Evolutionary conservation across 2,113 vertebrate genomes (phyloP).

Genomic region (Orthochromis indermauri): DNA sequence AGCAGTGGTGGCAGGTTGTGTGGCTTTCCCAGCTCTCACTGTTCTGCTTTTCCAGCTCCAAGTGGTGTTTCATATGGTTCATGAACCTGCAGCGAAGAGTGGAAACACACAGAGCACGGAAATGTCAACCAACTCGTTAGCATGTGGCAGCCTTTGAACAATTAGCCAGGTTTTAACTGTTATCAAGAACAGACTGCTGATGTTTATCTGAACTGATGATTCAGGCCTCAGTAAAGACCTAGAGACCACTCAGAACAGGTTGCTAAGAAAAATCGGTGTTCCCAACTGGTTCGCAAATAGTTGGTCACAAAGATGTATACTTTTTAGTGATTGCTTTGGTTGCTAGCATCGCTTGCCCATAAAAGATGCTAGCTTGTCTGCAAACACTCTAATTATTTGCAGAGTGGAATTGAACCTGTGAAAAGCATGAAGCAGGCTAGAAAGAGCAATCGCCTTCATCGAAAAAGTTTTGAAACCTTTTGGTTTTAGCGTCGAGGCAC

Average conservation of each 20-base stretch:
- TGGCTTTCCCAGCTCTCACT: slow-evolving; percentile 98
- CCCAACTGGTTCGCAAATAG: neutral
- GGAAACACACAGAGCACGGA: neutral
- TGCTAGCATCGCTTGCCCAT: neutral
- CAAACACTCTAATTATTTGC: neutral
- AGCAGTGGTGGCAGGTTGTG: slow-evolving; percentile 97
- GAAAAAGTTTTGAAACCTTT: neutral
- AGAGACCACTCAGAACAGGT: neutral
- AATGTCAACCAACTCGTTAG: neutral
- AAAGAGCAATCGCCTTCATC: neutral
- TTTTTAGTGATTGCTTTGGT: neutral
- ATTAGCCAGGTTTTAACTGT: neutral
- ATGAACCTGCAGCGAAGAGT: slow-evolving; percentile 79
- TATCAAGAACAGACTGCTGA: neutral
- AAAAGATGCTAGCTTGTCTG: neutral
- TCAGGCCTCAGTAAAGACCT: neutral
- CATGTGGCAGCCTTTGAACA: neutral
- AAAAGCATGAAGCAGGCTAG: neutral
- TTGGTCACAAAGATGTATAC: neutral
- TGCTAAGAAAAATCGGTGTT: neutral
- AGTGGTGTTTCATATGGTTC: slow-evolving; percentile 99
- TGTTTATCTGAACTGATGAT: neutral
- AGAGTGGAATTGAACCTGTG: neutral
- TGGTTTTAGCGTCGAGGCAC: neutral
- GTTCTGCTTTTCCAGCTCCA: slow-evolving; percentile 97